Percentiles rank a stretch among this genome's conserved stretches.
Evolutionary conservation across 2,113 vertebrate species (phyloP).

Genomic region (Oncorhynchus kisutch): DNA sequence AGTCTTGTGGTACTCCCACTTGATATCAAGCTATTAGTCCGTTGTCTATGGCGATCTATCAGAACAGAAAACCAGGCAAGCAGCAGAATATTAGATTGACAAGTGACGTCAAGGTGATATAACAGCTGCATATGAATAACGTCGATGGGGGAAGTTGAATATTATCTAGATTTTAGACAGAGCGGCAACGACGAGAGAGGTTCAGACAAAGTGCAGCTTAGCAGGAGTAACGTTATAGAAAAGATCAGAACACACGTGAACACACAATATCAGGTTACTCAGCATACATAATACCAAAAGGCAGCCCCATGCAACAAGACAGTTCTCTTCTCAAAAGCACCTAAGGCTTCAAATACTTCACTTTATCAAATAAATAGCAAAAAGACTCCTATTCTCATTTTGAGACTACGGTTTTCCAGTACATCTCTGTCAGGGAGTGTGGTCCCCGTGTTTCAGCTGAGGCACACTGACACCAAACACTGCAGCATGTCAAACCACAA

Average conservation of each 20-base stretch:
- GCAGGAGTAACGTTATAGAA: not conserved
- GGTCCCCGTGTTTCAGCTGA: slow-evolving; percentile 30
- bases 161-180: slow-evolving; percentile 42
- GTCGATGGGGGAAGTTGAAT: slow-evolving; percentile 18
- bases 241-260: not conserved
- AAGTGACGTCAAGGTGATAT: not conserved
- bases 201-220: slow-evolving; percentile 1
- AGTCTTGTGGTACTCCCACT: no score
- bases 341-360: slow-evolving; percentile 65
- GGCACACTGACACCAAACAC: slow-evolving; percentile 14
- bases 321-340: slow-evolving; percentile 53
- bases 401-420: slow-evolving; percentile 50
- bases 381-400: not conserved
- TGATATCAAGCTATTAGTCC: no score
- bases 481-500: slow-evolving; percentile 28
- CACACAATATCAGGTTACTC: slow-evolving; percentile 28
- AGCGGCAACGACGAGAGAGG: not conserved
- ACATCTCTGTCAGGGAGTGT: slow-evolving; percentile 32
- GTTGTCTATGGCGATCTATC: no score
- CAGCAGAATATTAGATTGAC: not conserved
- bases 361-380: slow-evolving; percentile 35
- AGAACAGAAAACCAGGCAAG: not conserved
- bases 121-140: not conserved
- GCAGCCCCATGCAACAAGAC: slow-evolving; percentile 67
- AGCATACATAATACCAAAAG: slow-evolving; percentile 59